A percentile compares a stretch with the other conserved stretches of the same genome.
Evolutionary conservation across 2,888 invertebrate species (phyloP).

Genomic region (Euzophera pinguis): DNA sequence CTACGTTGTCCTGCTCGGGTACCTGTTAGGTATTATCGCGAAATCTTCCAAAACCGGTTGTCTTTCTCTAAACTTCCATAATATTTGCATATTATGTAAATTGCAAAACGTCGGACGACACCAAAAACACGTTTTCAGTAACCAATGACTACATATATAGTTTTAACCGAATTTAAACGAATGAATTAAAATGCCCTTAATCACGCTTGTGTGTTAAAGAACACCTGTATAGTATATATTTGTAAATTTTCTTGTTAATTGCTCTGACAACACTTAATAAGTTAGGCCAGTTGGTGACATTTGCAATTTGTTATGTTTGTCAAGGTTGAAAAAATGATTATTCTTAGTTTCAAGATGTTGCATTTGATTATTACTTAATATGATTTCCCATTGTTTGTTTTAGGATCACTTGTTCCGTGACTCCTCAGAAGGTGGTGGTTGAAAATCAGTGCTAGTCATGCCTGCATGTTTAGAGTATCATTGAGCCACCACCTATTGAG

Average conservation of each 20-base stretch:
- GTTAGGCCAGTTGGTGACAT: no score
- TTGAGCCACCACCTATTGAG: no score
- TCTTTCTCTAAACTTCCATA: slow-evolving; percentile 31
- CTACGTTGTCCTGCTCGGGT: slow-evolving; percentile 4
- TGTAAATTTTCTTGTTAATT: background rate
- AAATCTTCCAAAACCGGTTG: slow-evolving; percentile 28
- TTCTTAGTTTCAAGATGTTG: no score
- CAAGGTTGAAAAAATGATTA: no score
- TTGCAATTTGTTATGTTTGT: no score
- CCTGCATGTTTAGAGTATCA: no score
- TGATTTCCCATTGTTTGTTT: no score
- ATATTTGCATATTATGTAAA: slow-evolving; percentile 39
- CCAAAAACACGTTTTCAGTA: slow-evolving; percentile 9
- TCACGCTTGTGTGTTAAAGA: slow-evolving; percentile 17
- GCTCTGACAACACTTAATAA: background rate
- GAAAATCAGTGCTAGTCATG: no score
- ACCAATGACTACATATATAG: slow-evolving; percentile 13
- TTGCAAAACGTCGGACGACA: slow-evolving; percentile 24
- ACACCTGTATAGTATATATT: slow-evolving; percentile 1
- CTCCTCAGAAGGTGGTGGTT: no score
- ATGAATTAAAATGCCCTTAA: background rate
- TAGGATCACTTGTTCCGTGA: no score
- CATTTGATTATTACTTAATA: no score
- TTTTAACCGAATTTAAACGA: slow-evolving; percentile 25
- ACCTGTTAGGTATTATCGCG: background rate